phyloP scores from a whole-genome alignment of 2,888 invertebrate species.

The Cephalotes varians region DNA sequence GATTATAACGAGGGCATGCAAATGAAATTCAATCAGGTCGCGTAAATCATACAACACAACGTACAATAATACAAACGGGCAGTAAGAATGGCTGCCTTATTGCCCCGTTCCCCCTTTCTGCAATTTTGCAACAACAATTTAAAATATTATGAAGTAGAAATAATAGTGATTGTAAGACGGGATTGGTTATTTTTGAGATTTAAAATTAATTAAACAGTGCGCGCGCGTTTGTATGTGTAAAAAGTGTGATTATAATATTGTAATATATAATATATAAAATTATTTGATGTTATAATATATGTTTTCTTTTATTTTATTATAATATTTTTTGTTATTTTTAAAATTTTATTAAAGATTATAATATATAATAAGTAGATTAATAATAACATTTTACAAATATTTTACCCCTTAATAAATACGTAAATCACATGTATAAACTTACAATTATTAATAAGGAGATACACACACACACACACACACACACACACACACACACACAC shows the following conservation, averaged over 20 bases:
- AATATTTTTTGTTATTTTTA: neutral
- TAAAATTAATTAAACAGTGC: neutral
- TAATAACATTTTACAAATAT: neutral
- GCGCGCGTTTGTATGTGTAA: neutral
- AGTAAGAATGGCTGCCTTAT: neutral
- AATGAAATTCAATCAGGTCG: constrained; percentile 29
- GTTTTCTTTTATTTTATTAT: neutral
- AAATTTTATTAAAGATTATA: neutral
- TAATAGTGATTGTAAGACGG: neutral
- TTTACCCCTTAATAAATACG: neutral
- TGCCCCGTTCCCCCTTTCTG: neutral
- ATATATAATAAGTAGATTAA: neutral
- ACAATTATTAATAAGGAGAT: neutral
- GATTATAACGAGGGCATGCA: constrained; percentile 29
- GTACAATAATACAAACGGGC: constrained; percentile 3
- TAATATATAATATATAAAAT: no score
- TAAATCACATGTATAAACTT: neutral
- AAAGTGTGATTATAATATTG: neutral
- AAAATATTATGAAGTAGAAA: neutral
- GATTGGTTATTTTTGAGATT: neutral
- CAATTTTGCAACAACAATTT: neutral
- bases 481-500: no score
- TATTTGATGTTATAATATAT: constrained; percentile 4
- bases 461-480: no score
- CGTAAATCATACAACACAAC: constrained; percentile 37